phyloP scores from a whole-genome alignment of 2,888 invertebrate species.

The Callyntrura sp. region DNA sequence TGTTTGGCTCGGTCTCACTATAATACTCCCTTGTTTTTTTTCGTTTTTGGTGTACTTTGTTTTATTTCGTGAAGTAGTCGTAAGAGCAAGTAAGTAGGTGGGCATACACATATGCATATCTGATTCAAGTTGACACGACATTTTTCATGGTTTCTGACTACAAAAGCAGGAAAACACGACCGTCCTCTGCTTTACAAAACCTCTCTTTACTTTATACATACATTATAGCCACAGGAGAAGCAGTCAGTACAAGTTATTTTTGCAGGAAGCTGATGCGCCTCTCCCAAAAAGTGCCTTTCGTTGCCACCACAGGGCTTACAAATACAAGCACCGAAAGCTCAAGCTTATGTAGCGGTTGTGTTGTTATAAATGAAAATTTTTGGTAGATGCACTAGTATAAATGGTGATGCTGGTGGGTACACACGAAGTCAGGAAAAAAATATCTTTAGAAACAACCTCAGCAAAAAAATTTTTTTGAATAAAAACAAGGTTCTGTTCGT shows the following conservation, averaged over 20 bases:
- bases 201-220: background rate
- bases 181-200: slow-evolving; percentile 33
- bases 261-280: background rate
- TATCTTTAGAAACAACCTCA: background rate
- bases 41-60: background rate
- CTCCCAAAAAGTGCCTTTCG: background rate
- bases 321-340: background rate
- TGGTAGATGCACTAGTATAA: background rate
- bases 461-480: background rate
- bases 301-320: background rate
- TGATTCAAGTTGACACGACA: slow-evolving; percentile 76
- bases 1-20: background rate
- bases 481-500: slow-evolving; percentile 15
- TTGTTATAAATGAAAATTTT: slow-evolving; percentile 6
- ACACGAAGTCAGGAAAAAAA: background rate
- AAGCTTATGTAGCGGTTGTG: background rate
- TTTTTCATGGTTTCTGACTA: slow-evolving; percentile 75
- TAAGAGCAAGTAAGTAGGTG: background rate
- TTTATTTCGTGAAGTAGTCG: background rate
- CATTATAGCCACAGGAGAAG: background rate
- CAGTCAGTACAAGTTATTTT: background rate
- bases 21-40: background rate
- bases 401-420: background rate
- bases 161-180: slow-evolving; percentile 68
- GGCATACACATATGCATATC: slow-evolving; percentile 59